A percentile compares a stretch with the other conserved stretches of the same genome.
These are phyloP conservation scores for Nycticryphes semicollaris DNA, from an alignment of 2,113 vertebrate genomes.

Conservation along the genomic window DNA sequence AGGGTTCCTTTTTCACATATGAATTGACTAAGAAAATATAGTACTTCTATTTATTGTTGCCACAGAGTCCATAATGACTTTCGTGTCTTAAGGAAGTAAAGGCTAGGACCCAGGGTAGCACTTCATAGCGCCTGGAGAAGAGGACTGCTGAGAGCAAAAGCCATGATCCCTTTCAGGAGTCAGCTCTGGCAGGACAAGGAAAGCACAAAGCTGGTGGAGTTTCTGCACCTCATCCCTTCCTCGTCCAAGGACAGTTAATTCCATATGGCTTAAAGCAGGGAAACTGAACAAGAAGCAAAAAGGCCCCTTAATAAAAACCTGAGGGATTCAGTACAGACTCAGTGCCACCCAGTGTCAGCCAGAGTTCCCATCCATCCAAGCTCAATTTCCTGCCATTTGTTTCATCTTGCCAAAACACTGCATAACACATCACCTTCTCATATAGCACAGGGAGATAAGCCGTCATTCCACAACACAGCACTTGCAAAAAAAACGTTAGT, in stretches of 20 bases:
- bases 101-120: background rate
- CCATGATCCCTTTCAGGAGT: background rate
- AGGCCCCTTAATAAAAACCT: background rate
- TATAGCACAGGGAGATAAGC: background rate
- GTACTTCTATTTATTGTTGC: background rate
- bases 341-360: background rate
- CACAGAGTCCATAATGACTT: background rate
- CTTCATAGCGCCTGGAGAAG: background rate
- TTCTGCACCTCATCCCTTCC: background rate
- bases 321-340: background rate
- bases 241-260: background rate
- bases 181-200: background rate
- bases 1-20: background rate
- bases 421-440: background rate
- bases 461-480: background rate
- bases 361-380: background rate
- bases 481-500: background rate
- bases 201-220: background rate
- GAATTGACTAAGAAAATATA: background rate
- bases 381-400: background rate
- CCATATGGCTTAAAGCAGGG: background rate
- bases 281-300: background rate
- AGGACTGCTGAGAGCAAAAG: background rate
- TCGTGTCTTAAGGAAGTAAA: background rate
- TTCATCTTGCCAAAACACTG: background rate